phyloP scores from a whole-genome alignment of 2,888 invertebrate species.

The Philereme transversata region DNA sequence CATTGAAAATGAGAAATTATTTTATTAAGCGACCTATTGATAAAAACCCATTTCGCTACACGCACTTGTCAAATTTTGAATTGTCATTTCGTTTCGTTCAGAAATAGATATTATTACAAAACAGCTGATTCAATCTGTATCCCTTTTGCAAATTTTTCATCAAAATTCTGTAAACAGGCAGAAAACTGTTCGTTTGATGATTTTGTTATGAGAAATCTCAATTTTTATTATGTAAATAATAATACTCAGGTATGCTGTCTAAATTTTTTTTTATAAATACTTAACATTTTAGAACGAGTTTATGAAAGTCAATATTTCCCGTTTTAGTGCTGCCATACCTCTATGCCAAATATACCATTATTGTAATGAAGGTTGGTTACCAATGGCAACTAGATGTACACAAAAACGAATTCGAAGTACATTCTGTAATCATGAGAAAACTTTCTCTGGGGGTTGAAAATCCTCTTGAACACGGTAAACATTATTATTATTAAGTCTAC shows the following conservation, averaged over 20 bases:
- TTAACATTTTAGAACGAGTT: slow-evolving; percentile 4
- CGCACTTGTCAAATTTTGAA: slow-evolving; percentile 71
- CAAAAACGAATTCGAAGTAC: slow-evolving; percentile 27
- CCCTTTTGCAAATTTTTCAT: no score
- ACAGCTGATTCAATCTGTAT: slow-evolving; percentile 9
- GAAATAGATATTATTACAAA: slow-evolving; percentile 25
- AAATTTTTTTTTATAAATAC: no score
- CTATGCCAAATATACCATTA: not conserved
- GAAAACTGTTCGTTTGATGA: no score
- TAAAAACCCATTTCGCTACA: slow-evolving; percentile 44
- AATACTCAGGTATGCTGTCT: no score
- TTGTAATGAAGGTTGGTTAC: slow-evolving; percentile 29
- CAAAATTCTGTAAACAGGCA: no score
- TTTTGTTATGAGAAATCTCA: no score
- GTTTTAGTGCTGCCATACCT: slow-evolving; percentile 16
- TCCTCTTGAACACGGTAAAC: slow-evolving; percentile 40
- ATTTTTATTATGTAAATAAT: no score
- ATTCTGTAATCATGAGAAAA: slow-evolving; percentile 36
- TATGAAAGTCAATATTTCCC: not conserved
- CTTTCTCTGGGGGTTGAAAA: slow-evolving; percentile 36
- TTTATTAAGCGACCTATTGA: slow-evolving; percentile 41
- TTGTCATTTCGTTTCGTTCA: slow-evolving; percentile 59
- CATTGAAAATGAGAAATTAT: slow-evolving; percentile 30
- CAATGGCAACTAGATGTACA: slow-evolving; percentile 33
- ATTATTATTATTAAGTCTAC: not conserved